phyloP scores from a whole-genome alignment of 2,797 vertebrate species.

The Iguana delicatissima region DNA sequence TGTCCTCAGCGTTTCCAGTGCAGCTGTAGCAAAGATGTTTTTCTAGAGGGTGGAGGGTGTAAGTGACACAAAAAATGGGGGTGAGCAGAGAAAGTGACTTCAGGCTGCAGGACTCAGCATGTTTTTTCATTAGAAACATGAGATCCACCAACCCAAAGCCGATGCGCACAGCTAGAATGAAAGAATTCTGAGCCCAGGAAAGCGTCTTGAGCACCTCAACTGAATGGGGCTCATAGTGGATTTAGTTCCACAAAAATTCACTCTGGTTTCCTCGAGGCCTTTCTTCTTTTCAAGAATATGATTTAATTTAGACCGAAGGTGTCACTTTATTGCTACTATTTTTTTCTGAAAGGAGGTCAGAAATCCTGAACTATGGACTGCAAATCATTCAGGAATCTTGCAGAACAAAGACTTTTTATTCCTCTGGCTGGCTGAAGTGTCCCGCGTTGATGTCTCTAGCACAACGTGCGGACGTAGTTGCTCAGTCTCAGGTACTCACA shows the following conservation, averaged over 20 bases:
- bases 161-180: not conserved
- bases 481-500: not conserved
- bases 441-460: too few species aligned
- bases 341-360: too few species aligned
- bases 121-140: not conserved
- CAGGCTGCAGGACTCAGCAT: not conserved
- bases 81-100: not conserved
- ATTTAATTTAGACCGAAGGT: not conserved
- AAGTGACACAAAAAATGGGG: not conserved
- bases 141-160: not conserved
- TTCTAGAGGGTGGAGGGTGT: not conserved
- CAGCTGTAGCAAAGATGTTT: not conserved
- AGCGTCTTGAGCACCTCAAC: not conserved
- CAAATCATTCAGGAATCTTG: too few species aligned
- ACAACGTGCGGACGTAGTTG: too few species aligned
- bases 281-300: not conserved
- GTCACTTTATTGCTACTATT: too few species aligned
- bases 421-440: too few species aligned
- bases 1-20: not conserved
- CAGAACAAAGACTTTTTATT: too few species aligned
- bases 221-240: too few species aligned
- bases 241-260: not conserved
- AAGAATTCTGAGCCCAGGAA: not conserved
- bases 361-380: too few species aligned
- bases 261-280: not conserved